These are phyloP conservation scores for Erynnis tages DNA, from an alignment of 2,888 invertebrate species.

Conservation along the genomic window DNA sequence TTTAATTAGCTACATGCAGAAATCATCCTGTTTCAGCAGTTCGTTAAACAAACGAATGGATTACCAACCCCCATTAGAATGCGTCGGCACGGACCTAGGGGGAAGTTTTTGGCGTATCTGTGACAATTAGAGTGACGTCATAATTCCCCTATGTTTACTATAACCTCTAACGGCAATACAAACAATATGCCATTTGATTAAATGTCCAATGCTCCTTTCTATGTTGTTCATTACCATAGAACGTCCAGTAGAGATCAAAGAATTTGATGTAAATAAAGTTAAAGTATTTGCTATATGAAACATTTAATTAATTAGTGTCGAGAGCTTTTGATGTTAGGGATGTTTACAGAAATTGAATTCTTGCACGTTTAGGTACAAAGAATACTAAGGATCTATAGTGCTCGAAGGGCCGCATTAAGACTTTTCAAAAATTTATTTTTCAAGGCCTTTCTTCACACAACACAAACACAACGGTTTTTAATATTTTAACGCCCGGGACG, in stretches of 20 bases:
- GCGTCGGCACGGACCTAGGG: slow-evolving; percentile 66
- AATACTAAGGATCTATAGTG: too few species aligned
- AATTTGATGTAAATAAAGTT: not conserved
- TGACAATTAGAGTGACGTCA: slow-evolving; percentile 73
- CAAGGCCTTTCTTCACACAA: too few species aligned
- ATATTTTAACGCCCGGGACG: too few species aligned
- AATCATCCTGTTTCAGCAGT: slow-evolving; percentile 12
- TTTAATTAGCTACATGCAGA: slow-evolving; percentile 8
- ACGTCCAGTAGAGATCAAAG: slow-evolving; percentile 13
- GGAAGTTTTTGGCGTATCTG: slow-evolving; percentile 59
- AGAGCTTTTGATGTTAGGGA: not conserved
- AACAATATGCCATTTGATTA: slow-evolving; percentile 59
- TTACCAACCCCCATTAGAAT: slow-evolving; percentile 61
- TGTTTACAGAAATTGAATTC: not conserved
- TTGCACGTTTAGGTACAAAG: too few species aligned
- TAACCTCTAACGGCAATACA: slow-evolving; percentile 32
- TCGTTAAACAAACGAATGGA: slow-evolving; percentile 35
- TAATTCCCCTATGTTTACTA: slow-evolving; percentile 64
- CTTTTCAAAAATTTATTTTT: too few species aligned
- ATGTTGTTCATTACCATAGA: slow-evolving; percentile 1
- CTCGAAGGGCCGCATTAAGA: too few species aligned
- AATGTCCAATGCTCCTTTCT: slow-evolving; percentile 25
- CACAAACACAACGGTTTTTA: too few species aligned
- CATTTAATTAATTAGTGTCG: not conserved
- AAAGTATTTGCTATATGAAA: not conserved